Conservation (phyloP, 2,797 vertebrate species). For the Setipinna tenuifilis region DNA sequence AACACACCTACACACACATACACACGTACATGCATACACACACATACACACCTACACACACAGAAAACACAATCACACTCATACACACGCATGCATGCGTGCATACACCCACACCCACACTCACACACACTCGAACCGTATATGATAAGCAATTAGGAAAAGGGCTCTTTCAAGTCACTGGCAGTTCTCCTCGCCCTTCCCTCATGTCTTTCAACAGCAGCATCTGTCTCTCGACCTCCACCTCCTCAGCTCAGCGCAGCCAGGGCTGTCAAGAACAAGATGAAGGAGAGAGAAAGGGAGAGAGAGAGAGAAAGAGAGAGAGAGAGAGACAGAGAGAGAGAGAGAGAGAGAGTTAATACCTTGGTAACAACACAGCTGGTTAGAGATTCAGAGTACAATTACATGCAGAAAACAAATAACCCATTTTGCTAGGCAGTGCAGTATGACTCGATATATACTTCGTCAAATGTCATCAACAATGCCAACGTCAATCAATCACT, state of each 20-base stretch:
- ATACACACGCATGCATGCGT: background rate
- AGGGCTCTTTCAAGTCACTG: constrained; percentile 59
- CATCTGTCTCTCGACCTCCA: constrained; percentile 46
- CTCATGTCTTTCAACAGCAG: constrained; percentile 58
- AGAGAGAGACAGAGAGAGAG: background rate
- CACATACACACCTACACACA: constrained; percentile 32
- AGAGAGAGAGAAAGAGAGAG: background rate
- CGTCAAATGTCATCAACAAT: background rate
- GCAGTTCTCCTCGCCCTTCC: constrained; percentile 54
- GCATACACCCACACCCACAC: constrained; percentile 22
- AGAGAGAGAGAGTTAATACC: background rate
- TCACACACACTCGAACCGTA: background rate
- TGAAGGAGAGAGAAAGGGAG: background rate
- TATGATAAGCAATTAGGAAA: constrained; percentile 55
- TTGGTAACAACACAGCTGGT: background rate
- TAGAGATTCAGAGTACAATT: background rate
- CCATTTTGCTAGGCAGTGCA: background rate
- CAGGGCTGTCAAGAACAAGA: constrained; percentile 69
- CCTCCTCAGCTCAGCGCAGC: constrained; percentile 69
- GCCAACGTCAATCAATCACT: background rate
- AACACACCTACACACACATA: background rate
- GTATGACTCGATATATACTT: background rate
- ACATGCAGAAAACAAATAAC: background rate
- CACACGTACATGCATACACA: constrained; percentile 42
- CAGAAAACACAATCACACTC: background rate